Base-by-base conservation (phyloP, 2,888 invertebrate genomes). In the Trichogramma dendrolimi region DNA sequence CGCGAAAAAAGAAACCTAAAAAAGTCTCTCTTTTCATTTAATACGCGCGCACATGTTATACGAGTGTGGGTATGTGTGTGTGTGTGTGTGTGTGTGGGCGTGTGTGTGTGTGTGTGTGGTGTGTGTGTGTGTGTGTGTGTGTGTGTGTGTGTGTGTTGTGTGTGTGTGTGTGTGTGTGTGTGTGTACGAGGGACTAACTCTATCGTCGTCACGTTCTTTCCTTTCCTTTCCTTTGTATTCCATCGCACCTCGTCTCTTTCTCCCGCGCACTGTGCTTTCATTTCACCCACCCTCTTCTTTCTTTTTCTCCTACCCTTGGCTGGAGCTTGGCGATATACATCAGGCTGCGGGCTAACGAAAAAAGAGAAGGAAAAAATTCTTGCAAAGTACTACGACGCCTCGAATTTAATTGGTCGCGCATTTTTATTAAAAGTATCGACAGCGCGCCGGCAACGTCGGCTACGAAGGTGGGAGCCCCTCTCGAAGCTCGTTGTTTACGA, bases 381-480 rank as follows among this genome's bases (percentile, higher is more conserved):
- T 27, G 27, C 27, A 27, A 27, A 27, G 27, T 27, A 27, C 27
- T 27, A 27, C 27, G 27, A 27, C 27, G 27, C 27, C 27, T 27
- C 27, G 27, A 73, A 76, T 77, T 75, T 75, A 77, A 78, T 77
- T 75, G 75, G 73, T 72, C 68, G 73, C 72, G 59, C 57, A 65
- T 62, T 77, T 78, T 78, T 76, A 78, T 77, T 77, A 77, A 78
- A 77, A 77, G 74, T 78, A 77, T 78, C 76, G 78, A 76, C 77
- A 78, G 73, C 70, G 60, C 67, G 2, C 27, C 27, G 27, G 27
- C 27, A 27, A 27, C 27, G 27, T 27, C 27, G 27, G 27, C 27
- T 27, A 27, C 27, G 27, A 27, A 27, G 27, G 27, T 27, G 27
- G 27, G 27, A 27, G 27, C 27, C 27, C 27, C 27, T 27, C 27